Evolutionary conservation across 2,797 vertebrate genomes (phyloP).

Genomic region (Heteromormyrus szaboi): DNA sequence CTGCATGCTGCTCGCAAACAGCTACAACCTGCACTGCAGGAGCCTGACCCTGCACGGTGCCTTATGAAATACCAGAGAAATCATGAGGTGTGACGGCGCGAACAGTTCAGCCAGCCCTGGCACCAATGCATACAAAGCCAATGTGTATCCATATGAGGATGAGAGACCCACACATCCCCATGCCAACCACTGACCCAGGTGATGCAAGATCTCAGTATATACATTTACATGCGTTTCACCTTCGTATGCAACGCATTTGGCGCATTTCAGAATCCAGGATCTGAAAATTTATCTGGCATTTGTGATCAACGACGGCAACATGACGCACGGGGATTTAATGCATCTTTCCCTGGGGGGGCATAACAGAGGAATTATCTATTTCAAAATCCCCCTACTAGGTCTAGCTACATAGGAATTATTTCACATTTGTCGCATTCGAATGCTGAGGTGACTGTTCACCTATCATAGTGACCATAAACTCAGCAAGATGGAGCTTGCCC

Average conservation of each 20-base stretch:
- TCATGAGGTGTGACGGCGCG: not conserved
- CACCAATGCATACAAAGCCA: not conserved
- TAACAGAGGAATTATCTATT: not conserved
- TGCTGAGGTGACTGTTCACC: not conserved
- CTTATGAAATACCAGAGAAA: not conserved
- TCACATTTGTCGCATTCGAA: not conserved
- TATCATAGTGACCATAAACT: not conserved
- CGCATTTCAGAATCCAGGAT: not conserved
- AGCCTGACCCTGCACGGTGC: not conserved
- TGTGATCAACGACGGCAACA: not conserved
- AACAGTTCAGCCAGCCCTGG: not conserved
- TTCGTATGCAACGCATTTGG: not conserved
- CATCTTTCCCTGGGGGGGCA: not conserved
- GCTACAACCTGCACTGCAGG: not conserved
- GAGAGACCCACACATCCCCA: not conserved
- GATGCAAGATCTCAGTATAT: not conserved
- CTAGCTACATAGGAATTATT: not conserved
- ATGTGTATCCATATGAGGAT: not conserved
- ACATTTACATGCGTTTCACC: not conserved
- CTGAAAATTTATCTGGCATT: not conserved
- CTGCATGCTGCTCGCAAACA: not conserved
- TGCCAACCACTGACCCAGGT: not conserved
- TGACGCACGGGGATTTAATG: not conserved
- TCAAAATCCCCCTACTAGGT: not conserved
- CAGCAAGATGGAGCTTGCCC: not conserved